A percentile compares a stretch with the other conserved stretches of the same genome.
Evolutionary conservation across 2,797 vertebrate genomes (phyloP).

Genomic region (Poecilia picta): DNA sequence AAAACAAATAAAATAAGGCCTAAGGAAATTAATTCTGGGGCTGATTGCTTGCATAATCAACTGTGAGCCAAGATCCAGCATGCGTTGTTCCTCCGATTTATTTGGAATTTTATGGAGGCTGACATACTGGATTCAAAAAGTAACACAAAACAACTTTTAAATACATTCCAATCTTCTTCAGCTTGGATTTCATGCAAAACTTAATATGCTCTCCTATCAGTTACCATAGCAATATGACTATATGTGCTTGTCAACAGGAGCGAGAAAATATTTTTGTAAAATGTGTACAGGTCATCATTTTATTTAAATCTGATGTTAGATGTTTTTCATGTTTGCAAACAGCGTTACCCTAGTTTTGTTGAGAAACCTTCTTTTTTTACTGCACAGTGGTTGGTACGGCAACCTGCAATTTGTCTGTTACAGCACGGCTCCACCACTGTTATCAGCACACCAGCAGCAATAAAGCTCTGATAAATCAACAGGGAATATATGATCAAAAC

Average conservation of each 20-base stretch:
- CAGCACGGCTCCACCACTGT: background rate
- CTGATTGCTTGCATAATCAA: constrained; percentile 61
- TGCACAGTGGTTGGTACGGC: constrained; percentile 4
- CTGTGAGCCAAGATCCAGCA: constrained; percentile 18
- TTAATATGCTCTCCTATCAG: background rate
- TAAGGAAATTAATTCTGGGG: constrained; percentile 45
- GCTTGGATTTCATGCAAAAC: background rate
- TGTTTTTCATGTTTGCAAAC: background rate
- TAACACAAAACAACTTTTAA: background rate
- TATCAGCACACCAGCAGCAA: background rate
- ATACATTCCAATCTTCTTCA: background rate
- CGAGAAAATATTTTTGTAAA: background rate
- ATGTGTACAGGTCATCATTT: background rate
- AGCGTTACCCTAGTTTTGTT: background rate
- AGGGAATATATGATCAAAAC: background rate
- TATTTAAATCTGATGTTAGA: background rate
- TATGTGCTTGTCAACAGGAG: background rate
- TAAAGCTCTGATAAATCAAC: background rate
- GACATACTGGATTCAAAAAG: background rate
- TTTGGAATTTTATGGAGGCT: constrained; percentile 11
- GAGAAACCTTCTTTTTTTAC: background rate
- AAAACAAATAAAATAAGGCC: constrained; percentile 58
- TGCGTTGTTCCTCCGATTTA: background rate
- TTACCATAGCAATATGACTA: background rate
- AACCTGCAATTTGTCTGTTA: background rate